These are phyloP conservation scores for Apodemia hepburni DNA, from an alignment of 2,888 invertebrate genomes.

Conservation along the genomic window DNA sequence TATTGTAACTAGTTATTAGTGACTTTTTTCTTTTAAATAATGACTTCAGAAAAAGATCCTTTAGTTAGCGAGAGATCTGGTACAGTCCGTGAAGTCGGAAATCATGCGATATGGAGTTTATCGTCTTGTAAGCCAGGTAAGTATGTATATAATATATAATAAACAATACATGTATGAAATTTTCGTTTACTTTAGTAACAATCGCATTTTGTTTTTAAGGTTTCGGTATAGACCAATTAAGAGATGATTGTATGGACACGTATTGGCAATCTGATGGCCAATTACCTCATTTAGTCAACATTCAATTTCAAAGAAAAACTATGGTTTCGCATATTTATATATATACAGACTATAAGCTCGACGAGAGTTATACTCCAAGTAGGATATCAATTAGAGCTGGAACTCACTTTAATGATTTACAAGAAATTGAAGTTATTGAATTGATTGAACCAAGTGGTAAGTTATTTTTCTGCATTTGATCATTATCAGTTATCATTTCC, in stretches of 20 bases:
- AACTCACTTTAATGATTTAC: constrained; percentile 97
- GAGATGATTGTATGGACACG: constrained; percentile 97
- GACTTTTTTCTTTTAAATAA: constrained; percentile 27
- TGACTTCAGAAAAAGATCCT: constrained; percentile 71
- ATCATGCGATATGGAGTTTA: constrained; percentile 97
- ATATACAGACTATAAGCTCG: constrained; percentile 98
- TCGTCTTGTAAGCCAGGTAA: constrained; percentile 98
- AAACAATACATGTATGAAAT: background rate
- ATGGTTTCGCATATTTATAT: constrained; percentile 97
- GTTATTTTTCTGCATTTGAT: constrained; percentile 24
- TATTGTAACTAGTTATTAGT: too few species aligned
- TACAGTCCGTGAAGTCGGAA: constrained; percentile 88
- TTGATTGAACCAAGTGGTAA: constrained; percentile 93
- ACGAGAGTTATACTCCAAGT: constrained; percentile 99
- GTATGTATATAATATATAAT: too few species aligned
- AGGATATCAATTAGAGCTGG: constrained; percentile 96
- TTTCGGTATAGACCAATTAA: constrained; percentile 97
- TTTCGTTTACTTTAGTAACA: background rate
- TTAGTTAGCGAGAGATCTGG: constrained; percentile 71
- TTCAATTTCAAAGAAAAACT: constrained; percentile 97
- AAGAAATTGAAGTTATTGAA: constrained; percentile 96
- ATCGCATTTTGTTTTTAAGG: constrained; percentile 77
- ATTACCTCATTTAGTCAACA: constrained; percentile 97
- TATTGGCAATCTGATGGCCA: constrained; percentile 99
- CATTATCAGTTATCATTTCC: too few species aligned